These are phyloP conservation scores for Aramus guarauna DNA, from an alignment of 2,113 vertebrate species.

Conservation along the genomic window DNA sequence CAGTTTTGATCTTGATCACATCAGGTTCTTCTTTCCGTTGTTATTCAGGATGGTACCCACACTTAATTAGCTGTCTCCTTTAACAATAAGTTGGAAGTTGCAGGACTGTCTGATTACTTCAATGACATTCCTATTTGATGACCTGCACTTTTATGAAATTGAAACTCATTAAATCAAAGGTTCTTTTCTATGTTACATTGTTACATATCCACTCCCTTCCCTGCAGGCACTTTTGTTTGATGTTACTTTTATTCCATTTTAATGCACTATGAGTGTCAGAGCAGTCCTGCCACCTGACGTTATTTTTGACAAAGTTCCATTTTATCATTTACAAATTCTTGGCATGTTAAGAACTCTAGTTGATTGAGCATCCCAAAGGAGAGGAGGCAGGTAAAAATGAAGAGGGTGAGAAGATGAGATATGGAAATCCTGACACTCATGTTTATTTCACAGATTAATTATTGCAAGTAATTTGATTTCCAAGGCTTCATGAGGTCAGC, in stretches of 20 bases:
- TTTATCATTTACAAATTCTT: slow-evolving; percentile 22
- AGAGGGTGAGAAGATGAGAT: not conserved
- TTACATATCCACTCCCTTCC: not conserved
- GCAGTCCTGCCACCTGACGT: not conserved
- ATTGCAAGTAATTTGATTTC: slow-evolving; percentile 17
- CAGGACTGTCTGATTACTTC: not conserved
- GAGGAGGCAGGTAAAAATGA: not conserved
- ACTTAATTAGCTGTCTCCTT: slow-evolving; percentile 13
- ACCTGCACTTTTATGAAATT: slow-evolving; percentile 13
- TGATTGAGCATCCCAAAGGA: not conserved
- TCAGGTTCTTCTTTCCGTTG: not conserved
- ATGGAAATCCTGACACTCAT: not conserved
- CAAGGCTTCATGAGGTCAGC: not conserved
- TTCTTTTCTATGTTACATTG: not conserved
- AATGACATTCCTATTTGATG: slow-evolving; percentile 24
- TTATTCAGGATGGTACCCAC: not conserved
- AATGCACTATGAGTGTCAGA: not conserved
- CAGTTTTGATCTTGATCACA: not conserved
- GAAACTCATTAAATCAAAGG: slow-evolving; percentile 46
- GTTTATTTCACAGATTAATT: slow-evolving; percentile 43
- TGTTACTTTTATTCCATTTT: not conserved
- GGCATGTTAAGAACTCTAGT: not conserved
- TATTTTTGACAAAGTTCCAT: slow-evolving; percentile 7
- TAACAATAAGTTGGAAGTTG: not conserved
- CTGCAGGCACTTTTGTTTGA: not conserved